phyloP scores from a whole-genome alignment of 2,113 vertebrate species.

The Toxotes jaculatrix region DNA sequence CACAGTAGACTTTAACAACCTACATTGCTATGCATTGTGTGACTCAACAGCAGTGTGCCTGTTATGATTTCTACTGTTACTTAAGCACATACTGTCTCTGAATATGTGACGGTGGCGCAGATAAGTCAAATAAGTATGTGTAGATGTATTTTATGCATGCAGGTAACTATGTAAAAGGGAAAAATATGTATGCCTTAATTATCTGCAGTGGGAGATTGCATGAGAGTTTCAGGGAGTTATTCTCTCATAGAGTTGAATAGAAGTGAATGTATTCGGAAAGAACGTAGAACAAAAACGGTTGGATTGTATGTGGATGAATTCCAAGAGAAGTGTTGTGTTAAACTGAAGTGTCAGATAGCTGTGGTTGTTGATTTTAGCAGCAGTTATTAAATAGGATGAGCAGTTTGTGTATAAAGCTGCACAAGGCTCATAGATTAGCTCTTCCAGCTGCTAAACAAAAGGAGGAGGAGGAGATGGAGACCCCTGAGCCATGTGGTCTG shows the following conservation, averaged over 20 bases:
- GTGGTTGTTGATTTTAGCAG: constrained; percentile 26
- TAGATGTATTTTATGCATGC: constrained; percentile 65
- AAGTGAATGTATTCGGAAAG: constrained; percentile 48
- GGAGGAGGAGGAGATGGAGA: constrained; percentile 42
- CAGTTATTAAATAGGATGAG: constrained; percentile 39
- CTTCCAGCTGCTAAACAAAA: constrained; percentile 58
- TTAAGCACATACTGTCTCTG: constrained; percentile 62
- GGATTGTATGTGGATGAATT: constrained; percentile 34
- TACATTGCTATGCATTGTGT: constrained; percentile 57
- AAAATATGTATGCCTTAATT: constrained; percentile 64
- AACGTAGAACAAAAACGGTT: constrained; percentile 36
- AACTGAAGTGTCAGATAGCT: constrained; percentile 31
- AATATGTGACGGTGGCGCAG: constrained; percentile 51
- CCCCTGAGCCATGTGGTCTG: constrained; percentile 53
- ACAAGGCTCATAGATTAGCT: constrained; percentile 45
- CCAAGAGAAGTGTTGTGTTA: constrained; percentile 34
- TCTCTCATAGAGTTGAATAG: constrained; percentile 39
- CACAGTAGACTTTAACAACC: constrained; percentile 44
- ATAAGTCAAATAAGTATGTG: constrained; percentile 45
- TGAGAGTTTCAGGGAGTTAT: constrained; percentile 45
- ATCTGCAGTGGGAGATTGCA: constrained; percentile 61
- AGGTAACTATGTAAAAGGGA: constrained; percentile 72
- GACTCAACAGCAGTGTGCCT: constrained; percentile 36
- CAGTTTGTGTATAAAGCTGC: constrained; percentile 53
- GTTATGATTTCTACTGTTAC: constrained; percentile 64